Evolutionary conservation across 2,113 vertebrate species (phyloP).

Genomic region (Neogale vison): DNA sequence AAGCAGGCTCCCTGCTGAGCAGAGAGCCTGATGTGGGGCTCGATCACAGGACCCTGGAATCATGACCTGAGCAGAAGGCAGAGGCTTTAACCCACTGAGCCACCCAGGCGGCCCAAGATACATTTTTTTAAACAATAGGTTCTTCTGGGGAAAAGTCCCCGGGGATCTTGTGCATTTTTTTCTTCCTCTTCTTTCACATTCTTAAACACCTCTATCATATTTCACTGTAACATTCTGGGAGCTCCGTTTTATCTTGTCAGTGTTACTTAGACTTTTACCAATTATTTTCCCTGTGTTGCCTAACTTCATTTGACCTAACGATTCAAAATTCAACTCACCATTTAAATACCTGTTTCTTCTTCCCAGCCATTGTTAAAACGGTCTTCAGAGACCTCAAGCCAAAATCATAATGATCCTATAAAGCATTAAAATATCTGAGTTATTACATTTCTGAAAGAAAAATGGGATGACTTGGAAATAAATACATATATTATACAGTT

Average conservation of each 20-base stretch:
- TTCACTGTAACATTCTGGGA: not conserved
- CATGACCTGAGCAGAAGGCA: too few relatives aligned
- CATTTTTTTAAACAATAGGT: not conserved
- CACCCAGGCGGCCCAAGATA: too few relatives aligned
- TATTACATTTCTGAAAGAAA: slow-evolving; percentile 11
- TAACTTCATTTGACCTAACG: not conserved
- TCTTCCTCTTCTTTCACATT: not conserved
- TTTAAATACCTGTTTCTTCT: slow-evolving; percentile 76
- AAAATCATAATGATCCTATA: slow-evolving; percentile 84
- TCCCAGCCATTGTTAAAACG: slow-evolving; percentile 78
- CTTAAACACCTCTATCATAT: not conserved
- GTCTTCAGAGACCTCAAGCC: slow-evolving; percentile 84
- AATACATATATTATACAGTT: not conserved
- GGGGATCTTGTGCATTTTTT: not conserved
- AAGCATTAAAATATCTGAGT: slow-evolving; percentile 50
- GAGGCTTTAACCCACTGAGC: not conserved
- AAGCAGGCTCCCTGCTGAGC: too few relatives aligned
- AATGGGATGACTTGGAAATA: not conserved
- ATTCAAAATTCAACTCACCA: slow-evolving; percentile 69
- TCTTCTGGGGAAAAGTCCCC: not conserved
- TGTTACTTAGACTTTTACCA: not conserved
- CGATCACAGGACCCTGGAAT: too few relatives aligned
- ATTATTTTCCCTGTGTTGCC: not conserved
- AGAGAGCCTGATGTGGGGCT: too few relatives aligned
- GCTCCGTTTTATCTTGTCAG: not conserved